phyloP scores from a whole-genome alignment of 2,888 invertebrate species.

The Hypercompe scribonia region DNA sequence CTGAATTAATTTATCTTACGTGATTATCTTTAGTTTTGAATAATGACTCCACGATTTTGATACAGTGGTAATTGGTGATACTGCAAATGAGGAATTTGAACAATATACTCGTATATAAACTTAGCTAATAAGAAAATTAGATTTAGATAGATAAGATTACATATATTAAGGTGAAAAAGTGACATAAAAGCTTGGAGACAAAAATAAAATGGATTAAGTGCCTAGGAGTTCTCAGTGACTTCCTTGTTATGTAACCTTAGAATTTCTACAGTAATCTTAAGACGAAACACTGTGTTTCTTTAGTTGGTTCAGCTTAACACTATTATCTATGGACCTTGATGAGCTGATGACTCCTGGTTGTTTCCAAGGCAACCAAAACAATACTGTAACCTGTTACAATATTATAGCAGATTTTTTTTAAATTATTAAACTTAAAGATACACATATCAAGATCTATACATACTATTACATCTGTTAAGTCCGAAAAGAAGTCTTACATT shows the following conservation, averaged over 20 bases:
- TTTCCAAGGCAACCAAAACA: not conserved
- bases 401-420: not conserved
- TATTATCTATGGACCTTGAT: not conserved
- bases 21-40: constrained; percentile 51
- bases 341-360: not conserved
- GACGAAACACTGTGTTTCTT: no score
- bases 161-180: no score
- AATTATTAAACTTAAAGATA: not conserved
- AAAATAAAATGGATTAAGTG: not conserved
- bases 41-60: constrained; percentile 50
- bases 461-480: not conserved
- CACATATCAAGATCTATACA: no score
- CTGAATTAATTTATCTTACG: constrained; percentile 49
- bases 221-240: not conserved
- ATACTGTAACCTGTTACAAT: not conserved
- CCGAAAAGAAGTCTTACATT: constrained; percentile 4
- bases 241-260: no score
- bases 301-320: no score
- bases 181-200: no score
- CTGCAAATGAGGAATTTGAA: constrained; percentile 14
- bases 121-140: not conserved
- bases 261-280: no score
- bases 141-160: not conserved
- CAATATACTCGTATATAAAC: no score
- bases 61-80: constrained; percentile 27